phyloP scores from a whole-genome alignment of 2,888 invertebrate species.

The Gastracanthus pulcherrimus region DNA sequence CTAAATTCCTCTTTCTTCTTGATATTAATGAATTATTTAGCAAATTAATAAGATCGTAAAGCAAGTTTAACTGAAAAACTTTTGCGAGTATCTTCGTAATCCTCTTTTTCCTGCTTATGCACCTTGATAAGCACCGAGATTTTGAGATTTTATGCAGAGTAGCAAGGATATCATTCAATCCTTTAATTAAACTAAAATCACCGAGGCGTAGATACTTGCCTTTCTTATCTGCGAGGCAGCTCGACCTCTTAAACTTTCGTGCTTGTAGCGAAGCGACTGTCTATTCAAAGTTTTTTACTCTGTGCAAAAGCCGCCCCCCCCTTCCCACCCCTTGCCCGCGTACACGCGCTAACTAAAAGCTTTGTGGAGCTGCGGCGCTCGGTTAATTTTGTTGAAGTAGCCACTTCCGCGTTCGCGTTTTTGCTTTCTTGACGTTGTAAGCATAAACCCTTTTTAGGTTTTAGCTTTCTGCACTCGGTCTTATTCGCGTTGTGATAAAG shows the following conservation, averaged over 20 bases:
- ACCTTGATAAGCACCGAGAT: not conserved
- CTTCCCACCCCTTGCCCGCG: too few species aligned
- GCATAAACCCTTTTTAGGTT: not conserved
- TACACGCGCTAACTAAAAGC: slow-evolving; percentile 40
- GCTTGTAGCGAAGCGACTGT: slow-evolving; percentile 6
- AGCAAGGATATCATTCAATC: slow-evolving; percentile 67
- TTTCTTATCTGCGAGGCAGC: slow-evolving; percentile 19
- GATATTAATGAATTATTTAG: too few species aligned
- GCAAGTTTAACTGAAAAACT: not conserved
- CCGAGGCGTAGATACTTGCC: slow-evolving; percentile 32
- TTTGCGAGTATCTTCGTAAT: not conserved
- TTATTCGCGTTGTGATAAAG: not conserved
- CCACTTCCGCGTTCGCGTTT: slow-evolving; percentile 18
- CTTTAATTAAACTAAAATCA: slow-evolving; percentile 64
- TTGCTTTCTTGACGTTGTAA: slow-evolving; percentile 1
- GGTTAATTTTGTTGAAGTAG: slow-evolving; percentile 50
- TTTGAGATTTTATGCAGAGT: not conserved
- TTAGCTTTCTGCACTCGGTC: not conserved
- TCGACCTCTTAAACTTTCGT: slow-evolving; percentile 46
- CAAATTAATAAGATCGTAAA: not conserved
- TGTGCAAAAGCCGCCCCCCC: too few species aligned
- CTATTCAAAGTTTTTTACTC: slow-evolving; percentile 42
- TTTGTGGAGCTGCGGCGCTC: slow-evolving; percentile 31
- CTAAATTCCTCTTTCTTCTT: too few species aligned
- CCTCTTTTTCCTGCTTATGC: not conserved